phyloP scores from a whole-genome alignment of 2,888 invertebrate species.

The Pecten maximus region DNA sequence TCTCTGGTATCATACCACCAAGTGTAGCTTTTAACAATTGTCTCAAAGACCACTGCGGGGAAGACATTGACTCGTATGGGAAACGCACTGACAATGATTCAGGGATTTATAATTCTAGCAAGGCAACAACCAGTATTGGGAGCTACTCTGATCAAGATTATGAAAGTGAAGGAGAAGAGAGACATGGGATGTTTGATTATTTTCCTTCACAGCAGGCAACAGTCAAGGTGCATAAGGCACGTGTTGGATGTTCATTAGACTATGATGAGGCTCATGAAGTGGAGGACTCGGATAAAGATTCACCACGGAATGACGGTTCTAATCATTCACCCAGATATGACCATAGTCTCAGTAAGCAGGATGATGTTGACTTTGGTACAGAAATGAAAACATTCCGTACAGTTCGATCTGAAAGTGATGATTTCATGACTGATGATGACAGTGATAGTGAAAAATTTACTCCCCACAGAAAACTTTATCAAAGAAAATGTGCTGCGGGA shows the following conservation, averaged over 20 bases:
- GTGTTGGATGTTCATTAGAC: conserved; percentile 49
- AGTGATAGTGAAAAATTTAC: conserved; percentile 62
- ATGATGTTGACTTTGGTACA: conserved; percentile 55
- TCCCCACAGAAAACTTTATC: conserved; percentile 41
- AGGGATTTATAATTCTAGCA: conserved; percentile 67
- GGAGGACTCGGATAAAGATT: conserved; percentile 67
- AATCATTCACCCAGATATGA: conserved; percentile 72
- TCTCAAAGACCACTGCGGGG: conserved; percentile 42
- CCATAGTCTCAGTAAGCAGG: conserved; percentile 56
- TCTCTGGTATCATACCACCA: conserved; percentile 31
- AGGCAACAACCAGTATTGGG: conserved; percentile 66
- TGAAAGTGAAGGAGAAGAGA: conserved; percentile 62
- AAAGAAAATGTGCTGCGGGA: background rate
- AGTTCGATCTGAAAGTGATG: conserved; percentile 55
- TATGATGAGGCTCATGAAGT: conserved; percentile 72
- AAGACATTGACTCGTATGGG: conserved; percentile 47
- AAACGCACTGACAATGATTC: conserved; percentile 66
- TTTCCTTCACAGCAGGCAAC: conserved; percentile 59
- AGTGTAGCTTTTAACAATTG: conserved; percentile 22
- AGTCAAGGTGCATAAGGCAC: conserved; percentile 40
- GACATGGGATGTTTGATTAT: conserved; percentile 67
- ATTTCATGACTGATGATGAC: conserved; percentile 66
- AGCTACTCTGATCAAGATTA: conserved; percentile 63
- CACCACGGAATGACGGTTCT: conserved; percentile 43
- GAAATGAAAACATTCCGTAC: conserved; percentile 62